phyloP scores from a whole-genome alignment of 2,113 vertebrate species.

The Malurus elegans region DNA sequence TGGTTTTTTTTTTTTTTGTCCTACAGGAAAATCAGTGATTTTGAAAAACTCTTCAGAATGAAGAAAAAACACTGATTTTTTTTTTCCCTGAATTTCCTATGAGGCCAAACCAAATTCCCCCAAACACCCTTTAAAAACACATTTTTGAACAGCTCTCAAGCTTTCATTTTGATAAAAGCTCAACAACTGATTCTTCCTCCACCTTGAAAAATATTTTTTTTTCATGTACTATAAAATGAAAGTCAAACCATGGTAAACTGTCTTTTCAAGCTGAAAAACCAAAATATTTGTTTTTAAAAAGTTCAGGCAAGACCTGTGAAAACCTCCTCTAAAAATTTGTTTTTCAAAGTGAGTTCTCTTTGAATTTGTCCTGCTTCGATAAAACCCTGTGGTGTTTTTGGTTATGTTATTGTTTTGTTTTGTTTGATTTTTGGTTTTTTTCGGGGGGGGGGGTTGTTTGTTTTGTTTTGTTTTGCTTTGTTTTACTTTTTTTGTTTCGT shows the following conservation, averaged over 20 bases:
- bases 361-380: background rate
- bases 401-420: too few species aligned
- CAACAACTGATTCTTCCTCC: background rate
- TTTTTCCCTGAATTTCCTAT: background rate
- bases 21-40: background rate
- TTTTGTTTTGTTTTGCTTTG: too few species aligned
- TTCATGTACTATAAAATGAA: background rate
- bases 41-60: background rate
- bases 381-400: background rate
- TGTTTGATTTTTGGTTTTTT: too few species aligned
- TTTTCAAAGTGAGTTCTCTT: background rate
- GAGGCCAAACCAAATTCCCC: background rate
- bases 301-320: background rate
- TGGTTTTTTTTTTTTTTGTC: background rate
- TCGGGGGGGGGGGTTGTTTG: too few species aligned
- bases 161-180: background rate
- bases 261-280: background rate
- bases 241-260: background rate
- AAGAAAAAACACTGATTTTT: background rate
- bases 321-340: background rate
- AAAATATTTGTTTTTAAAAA: background rate
- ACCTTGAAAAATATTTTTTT: background rate
- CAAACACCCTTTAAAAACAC: rapidly evolving
- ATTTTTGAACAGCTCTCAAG: background rate
- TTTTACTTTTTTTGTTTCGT: too few species aligned